phyloP scores from a whole-genome alignment of 2,113 vertebrate species.

The Hucho hucho region DNA sequence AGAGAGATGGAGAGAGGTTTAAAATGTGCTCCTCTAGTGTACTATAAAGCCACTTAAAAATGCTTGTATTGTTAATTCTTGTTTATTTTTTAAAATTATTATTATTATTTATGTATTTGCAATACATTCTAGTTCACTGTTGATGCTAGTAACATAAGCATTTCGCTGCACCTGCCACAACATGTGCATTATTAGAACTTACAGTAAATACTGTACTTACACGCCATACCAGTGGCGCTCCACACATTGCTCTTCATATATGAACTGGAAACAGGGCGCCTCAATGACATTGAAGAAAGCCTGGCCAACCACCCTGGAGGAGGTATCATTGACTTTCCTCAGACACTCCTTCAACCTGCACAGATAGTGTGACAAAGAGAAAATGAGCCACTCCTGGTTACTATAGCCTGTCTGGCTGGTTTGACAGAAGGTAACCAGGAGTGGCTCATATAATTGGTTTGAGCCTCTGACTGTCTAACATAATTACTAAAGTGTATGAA shows the following conservation, averaged over 20 bases:
- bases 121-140: too few species aligned
- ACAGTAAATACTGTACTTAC: constrained; percentile 74
- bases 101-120: too few species aligned
- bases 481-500: too few species aligned
- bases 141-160: too few species aligned
- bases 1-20: neutral
- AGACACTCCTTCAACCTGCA: constrained; percentile 84
- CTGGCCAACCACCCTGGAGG: constrained; percentile 83
- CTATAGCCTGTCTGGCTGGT: neutral
- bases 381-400: neutral
- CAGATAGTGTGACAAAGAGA: constrained; percentile 14
- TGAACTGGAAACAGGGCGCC: constrained; percentile 85
- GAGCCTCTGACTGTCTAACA: neutral
- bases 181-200: neutral
- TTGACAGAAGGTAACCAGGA: neutral
- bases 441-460: neutral
- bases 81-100: too few species aligned
- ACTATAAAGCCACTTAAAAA: constrained; percentile 21
- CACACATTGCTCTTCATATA: constrained; percentile 82
- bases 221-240: constrained; percentile 87
- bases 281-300: constrained; percentile 88
- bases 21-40: neutral
- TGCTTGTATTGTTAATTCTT: neutral
- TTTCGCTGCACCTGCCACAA: too few species aligned
- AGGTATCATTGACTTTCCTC: constrained; percentile 79